phyloP scores from a whole-genome alignment of 2,888 invertebrate genomes.

The Ceriagrion tenellum region DNA sequence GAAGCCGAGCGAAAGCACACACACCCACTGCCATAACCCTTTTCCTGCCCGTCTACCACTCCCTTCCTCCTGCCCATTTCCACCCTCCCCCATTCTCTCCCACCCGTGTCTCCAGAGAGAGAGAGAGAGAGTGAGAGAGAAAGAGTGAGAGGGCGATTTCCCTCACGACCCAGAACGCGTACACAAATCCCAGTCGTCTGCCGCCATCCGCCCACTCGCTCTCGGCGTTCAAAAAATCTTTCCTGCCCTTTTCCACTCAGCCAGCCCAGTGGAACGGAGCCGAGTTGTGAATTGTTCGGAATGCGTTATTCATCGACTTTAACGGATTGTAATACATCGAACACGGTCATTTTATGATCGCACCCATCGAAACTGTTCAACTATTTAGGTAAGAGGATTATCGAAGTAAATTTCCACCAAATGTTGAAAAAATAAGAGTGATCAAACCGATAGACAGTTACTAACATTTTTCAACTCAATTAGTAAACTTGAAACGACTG shows the following conservation, averaged over 20 bases:
- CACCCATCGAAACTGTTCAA: no score
- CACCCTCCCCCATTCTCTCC: not conserved
- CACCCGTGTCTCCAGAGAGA: not conserved
- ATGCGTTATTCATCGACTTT: not conserved
- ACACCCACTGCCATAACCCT: not conserved
- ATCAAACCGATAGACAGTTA: no score
- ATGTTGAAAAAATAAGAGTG: no score
- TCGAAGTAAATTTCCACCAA: no score
- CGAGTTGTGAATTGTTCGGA: not conserved
- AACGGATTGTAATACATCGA: no score
- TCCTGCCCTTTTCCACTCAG: not conserved
- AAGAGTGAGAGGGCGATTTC: not conserved
- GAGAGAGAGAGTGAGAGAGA: no score
- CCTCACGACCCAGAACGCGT: not conserved
- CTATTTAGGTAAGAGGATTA: no score
- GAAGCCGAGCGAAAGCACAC: not conserved
- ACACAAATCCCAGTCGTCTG: slow-evolving; percentile 12
- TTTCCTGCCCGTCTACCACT: no score
- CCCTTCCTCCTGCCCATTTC: not conserved
- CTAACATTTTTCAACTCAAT: no score
- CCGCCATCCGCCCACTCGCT: not conserved
- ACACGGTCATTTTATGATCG: no score
- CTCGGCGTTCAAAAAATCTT: not conserved
- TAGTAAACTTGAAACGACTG: no score
- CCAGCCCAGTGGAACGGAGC: not conserved